phyloP scores from a whole-genome alignment of 2,888 invertebrate species.

The Beris chalybata region DNA sequence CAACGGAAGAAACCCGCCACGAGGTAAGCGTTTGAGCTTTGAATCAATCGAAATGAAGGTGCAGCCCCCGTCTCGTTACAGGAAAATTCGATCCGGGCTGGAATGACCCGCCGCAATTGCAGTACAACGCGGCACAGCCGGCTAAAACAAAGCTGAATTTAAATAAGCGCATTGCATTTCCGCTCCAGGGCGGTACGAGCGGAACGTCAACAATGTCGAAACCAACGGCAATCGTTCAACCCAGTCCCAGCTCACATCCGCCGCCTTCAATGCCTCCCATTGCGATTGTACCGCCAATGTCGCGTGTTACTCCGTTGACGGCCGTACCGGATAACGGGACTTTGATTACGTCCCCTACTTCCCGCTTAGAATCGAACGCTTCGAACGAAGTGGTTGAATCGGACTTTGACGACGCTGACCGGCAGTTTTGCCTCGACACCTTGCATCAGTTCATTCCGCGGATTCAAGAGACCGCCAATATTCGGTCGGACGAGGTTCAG shows the following conservation, averaged over 20 bases:
- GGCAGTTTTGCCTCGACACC: conserved; percentile 36
- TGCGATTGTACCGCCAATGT: conserved; percentile 48
- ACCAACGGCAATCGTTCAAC: conserved; percentile 48
- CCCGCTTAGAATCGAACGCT: conserved; percentile 25
- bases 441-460: conserved; percentile 30
- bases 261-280: conserved; percentile 43
- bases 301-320: conserved; percentile 30
- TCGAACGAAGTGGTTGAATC: conserved; percentile 27
- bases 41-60: too few relatives aligned
- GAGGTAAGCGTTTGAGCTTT: too few relatives aligned
- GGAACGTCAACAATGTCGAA: conserved; percentile 40
- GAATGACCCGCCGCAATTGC: conserved; percentile 53
- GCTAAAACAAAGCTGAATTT: conserved; percentile 48
- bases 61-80: conserved; percentile 31
- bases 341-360: not conserved
- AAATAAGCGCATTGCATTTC: conserved; percentile 53
- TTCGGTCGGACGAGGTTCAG: conserved; percentile 45
- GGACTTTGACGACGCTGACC: conserved; percentile 17
- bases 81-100: conserved; percentile 54
- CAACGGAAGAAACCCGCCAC: too few relatives aligned
- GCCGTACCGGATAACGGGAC: not conserved
- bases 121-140: conserved; percentile 42
- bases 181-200: conserved; percentile 44
- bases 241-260: conserved; percentile 43
- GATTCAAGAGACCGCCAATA: conserved; percentile 44